These are phyloP conservation scores for Chaetodon trifasciatus DNA, from an alignment of 2,797 vertebrate genomes.

Conservation along the genomic window DNA sequence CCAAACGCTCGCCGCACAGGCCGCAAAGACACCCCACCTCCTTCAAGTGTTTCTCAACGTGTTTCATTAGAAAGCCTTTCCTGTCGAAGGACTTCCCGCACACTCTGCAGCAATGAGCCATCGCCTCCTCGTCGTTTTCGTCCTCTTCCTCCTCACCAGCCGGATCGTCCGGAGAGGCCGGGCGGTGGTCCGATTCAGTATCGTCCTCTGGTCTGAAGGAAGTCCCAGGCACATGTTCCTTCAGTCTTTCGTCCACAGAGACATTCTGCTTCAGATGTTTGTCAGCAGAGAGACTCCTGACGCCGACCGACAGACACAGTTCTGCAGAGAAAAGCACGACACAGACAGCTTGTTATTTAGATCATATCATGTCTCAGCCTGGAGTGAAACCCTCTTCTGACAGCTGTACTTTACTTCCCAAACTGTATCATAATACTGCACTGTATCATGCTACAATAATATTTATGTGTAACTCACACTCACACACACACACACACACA, in stretches of 20 bases:
- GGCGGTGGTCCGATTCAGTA: background rate
- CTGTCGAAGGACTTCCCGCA: constrained; percentile 64
- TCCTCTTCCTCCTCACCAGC: constrained; percentile 8
- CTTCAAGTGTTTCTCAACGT: constrained; percentile 62
- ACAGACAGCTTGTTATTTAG: background rate
- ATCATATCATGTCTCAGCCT: background rate
- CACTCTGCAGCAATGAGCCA: constrained; percentile 58
- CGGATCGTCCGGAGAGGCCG: background rate
- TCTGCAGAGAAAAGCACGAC: constrained; percentile 48
- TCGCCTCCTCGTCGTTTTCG: background rate
- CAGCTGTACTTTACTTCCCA: too few relatives aligned
- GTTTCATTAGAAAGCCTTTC: constrained; percentile 69
- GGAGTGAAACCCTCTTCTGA: background rate
- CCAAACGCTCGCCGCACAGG: constrained; percentile 58
- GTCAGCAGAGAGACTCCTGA: constrained; percentile 22
- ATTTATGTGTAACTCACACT: too few relatives aligned
- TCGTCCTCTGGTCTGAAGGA: constrained; percentile 23
- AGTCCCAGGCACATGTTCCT: constrained; percentile 24
- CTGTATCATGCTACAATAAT: too few relatives aligned
- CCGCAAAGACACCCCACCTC: constrained; percentile 50
- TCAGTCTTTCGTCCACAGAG: background rate
- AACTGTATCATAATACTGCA: too few relatives aligned
- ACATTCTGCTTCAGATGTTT: constrained; percentile 8
- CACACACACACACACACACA: too few relatives aligned
- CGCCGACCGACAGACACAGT: constrained; percentile 29